These are phyloP conservation scores for Tragulus kanchil DNA, from an alignment of 2,113 vertebrate genomes.

Conservation along the genomic window DNA sequence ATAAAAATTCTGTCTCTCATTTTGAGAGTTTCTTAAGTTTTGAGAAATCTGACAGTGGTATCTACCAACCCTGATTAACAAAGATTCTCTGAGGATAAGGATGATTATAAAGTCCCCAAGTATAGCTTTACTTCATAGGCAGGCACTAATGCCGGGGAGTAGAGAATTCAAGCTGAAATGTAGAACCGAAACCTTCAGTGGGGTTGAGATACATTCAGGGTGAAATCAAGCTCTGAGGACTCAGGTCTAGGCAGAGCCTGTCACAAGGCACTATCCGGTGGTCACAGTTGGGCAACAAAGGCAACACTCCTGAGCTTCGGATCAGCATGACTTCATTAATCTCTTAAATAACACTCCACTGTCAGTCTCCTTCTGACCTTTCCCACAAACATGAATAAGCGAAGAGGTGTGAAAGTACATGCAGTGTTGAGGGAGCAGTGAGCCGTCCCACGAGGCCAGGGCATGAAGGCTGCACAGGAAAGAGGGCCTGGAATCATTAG, in stretches of 20 bases:
- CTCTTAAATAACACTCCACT: not conserved
- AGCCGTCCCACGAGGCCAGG: not conserved
- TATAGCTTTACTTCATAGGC: not conserved
- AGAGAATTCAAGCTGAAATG: not conserved
- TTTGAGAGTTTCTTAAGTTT: not conserved
- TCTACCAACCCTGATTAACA: not conserved
- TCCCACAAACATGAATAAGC: not conserved
- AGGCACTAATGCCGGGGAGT: not conserved
- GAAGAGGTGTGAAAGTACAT: not conserved
- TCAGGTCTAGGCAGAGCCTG: not conserved
- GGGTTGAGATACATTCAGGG: not conserved
- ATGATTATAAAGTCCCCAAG: slow-evolving; percentile 25
- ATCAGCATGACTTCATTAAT: not conserved
- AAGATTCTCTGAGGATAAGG: not conserved
- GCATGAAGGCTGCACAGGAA: not conserved
- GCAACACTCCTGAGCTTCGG: not conserved
- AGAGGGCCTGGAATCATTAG: not conserved
- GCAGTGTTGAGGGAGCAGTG: not conserved
- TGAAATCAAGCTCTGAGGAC: not conserved
- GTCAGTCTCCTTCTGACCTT: not conserved
- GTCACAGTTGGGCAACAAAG: not conserved
- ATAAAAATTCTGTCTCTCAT: not conserved
- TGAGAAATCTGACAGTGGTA: slow-evolving; percentile 1
- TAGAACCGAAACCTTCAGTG: not conserved
- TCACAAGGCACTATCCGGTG: not conserved